Base-by-base conservation (phyloP, 2,888 invertebrate genomes). In the Nomada lathburiana region DNA sequence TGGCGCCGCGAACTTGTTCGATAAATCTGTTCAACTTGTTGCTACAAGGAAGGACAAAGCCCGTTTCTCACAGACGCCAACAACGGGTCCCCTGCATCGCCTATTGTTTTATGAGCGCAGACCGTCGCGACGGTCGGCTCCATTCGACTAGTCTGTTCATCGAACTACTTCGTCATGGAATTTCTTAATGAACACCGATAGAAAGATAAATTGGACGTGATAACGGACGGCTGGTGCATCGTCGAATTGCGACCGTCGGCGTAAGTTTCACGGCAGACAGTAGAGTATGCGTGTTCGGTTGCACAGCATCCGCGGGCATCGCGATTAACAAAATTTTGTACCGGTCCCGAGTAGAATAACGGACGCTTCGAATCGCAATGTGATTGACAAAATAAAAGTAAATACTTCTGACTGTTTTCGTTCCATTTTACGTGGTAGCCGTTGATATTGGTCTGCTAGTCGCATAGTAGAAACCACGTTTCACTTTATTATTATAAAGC, bases 151-250 rank as follows among this genome's bases (percentile, higher is more conserved):
- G n/a, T 44, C 11, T 55, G 72, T 78, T 83, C 69, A 79, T 75
- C 78, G 78, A 71, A 60, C 62, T 53, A 64, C 52, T 78, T 64
- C 78, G 29, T 52, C 44, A 68, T 78, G 72, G 79, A 82, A 79
- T 83, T 82, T 72, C 83, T 82, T 83, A 83, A 82, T 76, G 64
- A 44, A 10, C 69, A 26, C n/a, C 18, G 77, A 77, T 72, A 68
- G 26, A 16, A 47, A 75, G 83, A 82, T 83, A 68, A 83, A 82
- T 82, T 82, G 77, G 23, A 53, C 47, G 36, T 26, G 83, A 83
- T 77, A 77, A 53, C 18, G 42, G n/a, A 18, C 53, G 63, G 10
- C 23, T 20, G 10, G 11, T 23, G 13, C 55, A n/a, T 47, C 47
- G 18, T 42, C 26, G 53, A 42, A 68, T 73, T 47, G 64, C 50